These are phyloP conservation scores for Tupaia tana DNA, from an alignment of 2,113 vertebrate species.

Conservation along the genomic window DNA sequence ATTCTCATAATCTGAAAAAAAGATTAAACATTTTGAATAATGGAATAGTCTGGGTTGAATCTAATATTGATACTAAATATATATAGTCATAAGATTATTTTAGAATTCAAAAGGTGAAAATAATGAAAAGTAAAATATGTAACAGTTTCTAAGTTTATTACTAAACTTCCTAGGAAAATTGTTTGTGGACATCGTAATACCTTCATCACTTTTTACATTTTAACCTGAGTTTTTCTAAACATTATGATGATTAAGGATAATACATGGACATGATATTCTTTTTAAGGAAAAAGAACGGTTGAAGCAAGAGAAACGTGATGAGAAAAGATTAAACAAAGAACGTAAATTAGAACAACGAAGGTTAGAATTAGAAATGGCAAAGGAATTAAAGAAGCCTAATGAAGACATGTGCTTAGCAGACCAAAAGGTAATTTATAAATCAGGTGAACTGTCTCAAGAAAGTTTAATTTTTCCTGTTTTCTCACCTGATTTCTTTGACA, in stretches of 20 bases:
- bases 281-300: slow-evolving; percentile 94
- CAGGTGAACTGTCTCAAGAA: neutral
- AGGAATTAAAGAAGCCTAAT: slow-evolving; percentile 96
- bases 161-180: slow-evolving; percentile 44
- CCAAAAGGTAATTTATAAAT: slow-evolving; percentile 91
- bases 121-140: slow-evolving; percentile 12
- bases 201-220: slow-evolving; percentile 34
- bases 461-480: slow-evolving; percentile 49
- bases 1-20: slow-evolving; percentile 36
- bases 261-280: slow-evolving; percentile 72
- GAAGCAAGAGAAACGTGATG: slow-evolving; percentile 96
- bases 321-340: slow-evolving; percentile 96
- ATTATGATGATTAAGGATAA: slow-evolving; percentile 56
- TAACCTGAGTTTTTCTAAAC: slow-evolving; percentile 68
- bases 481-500: slow-evolving; percentile 33
- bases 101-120: slow-evolving; percentile 25
- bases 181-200: slow-evolving; percentile 1
- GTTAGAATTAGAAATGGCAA: slow-evolving; percentile 95
- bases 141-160: slow-evolving; percentile 36
- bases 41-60: neutral
- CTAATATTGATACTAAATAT: neutral
- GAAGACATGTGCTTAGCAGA: slow-evolving; percentile 98
- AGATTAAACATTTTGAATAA: slow-evolving; percentile 45
- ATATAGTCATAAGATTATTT: slow-evolving; percentile 45
- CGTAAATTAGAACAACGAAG: slow-evolving; percentile 94